Conservation (phyloP, 2,797 vertebrate species). For the Sciurus vulgaris region DNA sequence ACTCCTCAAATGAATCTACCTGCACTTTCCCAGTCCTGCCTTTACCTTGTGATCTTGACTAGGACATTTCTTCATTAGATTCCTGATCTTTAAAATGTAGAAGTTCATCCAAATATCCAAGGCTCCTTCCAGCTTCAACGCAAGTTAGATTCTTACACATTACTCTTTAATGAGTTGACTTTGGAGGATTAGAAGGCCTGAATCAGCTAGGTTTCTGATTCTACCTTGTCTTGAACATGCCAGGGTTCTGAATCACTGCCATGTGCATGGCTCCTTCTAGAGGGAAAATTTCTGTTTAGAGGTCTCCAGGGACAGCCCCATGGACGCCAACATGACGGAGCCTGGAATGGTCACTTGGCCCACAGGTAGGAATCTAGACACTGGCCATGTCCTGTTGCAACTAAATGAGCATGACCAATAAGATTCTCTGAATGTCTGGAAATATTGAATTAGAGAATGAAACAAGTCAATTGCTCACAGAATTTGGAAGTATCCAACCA, state of each 20-base stretch:
- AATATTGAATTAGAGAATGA: slow-evolving; percentile 69
- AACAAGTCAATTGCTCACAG: slow-evolving; percentile 49
- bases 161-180: slow-evolving; percentile 41
- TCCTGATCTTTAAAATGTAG: not conserved
- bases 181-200: slow-evolving; percentile 46
- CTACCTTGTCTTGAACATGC: not conserved
- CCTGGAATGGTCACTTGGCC: slow-evolving; percentile 5
- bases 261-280: not conserved
- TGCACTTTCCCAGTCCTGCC: not conserved
- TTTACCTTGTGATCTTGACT: not conserved
- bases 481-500: not conserved
- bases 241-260: slow-evolving; percentile 23
- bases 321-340: not conserved
- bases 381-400: not conserved
- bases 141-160: slow-evolving; percentile 18
- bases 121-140: slow-evolving; percentile 3
- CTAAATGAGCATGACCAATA: not conserved
- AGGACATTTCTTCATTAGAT: not conserved
- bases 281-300: slow-evolving; percentile 45
- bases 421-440: slow-evolving; percentile 58
- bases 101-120: not conserved
- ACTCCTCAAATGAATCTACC: not conserved
- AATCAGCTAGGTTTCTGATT: slow-evolving; percentile 25
- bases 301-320: not conserved
- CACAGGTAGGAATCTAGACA: not conserved